Conservation (phyloP, 2,113 vertebrate genomes). For the Micronycteris hirsuta region DNA sequence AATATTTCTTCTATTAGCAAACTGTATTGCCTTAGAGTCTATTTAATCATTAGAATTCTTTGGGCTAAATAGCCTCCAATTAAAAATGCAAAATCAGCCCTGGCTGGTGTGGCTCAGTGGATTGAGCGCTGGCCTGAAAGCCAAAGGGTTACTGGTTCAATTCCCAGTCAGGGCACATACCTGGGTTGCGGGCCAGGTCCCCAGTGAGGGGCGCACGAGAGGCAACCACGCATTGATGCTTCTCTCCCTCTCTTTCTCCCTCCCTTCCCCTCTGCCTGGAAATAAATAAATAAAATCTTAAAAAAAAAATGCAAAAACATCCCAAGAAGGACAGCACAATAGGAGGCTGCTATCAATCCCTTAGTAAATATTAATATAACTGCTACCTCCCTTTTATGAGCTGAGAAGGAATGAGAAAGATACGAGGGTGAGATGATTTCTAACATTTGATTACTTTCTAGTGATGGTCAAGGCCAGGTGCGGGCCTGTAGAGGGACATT, state of each 20-base stretch:
- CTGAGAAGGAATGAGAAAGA: constrained; percentile 18
- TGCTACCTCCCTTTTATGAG: background rate
- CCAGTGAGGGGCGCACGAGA: too few species aligned
- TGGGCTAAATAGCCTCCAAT: background rate
- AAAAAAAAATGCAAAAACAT: background rate
- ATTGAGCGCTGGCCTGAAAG: too few species aligned
- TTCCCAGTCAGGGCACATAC: too few species aligned
- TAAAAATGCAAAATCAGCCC: constrained; percentile 18
- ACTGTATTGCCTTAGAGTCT: too few species aligned
- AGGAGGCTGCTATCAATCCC: background rate
- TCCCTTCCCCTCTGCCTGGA: too few species aligned
- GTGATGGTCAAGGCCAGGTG: background rate
- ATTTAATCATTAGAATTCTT: background rate
- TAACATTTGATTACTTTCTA: constrained; percentile 33
- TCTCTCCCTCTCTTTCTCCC: too few species aligned
- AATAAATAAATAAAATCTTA: too few species aligned
- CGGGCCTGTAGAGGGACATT: background rate
- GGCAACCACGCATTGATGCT: too few species aligned
- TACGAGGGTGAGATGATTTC: background rate
- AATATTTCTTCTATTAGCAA: too few species aligned
- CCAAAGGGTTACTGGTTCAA: too few species aligned
- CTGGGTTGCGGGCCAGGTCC: too few species aligned
- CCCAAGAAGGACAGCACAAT: background rate
- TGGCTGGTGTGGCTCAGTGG: background rate
- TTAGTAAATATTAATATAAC: constrained; percentile 20